These are phyloP conservation scores for Erpobdella octoculata DNA, from an alignment of 2,888 invertebrate species.

Conservation along the genomic window DNA sequence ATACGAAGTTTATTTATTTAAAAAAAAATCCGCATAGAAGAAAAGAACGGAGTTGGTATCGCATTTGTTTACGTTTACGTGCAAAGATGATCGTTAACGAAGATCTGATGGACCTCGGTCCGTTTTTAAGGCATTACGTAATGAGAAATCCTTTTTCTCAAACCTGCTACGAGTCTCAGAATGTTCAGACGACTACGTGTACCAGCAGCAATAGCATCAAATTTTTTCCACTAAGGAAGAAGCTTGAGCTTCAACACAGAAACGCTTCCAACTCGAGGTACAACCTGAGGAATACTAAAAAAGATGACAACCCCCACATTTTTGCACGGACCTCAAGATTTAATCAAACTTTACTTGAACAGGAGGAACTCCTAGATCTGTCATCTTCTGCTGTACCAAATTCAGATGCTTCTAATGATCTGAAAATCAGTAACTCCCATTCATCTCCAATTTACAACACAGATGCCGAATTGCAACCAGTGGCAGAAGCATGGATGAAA, in stretches of 20 bases:
- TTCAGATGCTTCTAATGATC: neutral
- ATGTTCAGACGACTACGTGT: neutral
- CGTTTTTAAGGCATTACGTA: slow-evolving; percentile 37
- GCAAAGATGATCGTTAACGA: slow-evolving; percentile 26
- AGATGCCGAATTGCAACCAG: no score
- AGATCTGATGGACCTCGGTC: slow-evolving; percentile 38
- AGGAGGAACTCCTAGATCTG: neutral
- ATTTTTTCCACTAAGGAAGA: no score
- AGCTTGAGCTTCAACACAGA: no score
- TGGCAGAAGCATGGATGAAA: neutral
- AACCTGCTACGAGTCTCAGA: neutral
- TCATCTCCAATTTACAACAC: no score
- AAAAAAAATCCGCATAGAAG: neutral
- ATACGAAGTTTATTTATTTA: slow-evolving; percentile 3
- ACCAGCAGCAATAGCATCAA: no score
- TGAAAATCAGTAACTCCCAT: no score
- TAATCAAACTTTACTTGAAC: no score
- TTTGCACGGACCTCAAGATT: neutral
- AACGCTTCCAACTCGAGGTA: neutral
- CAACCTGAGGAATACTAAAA: neutral
- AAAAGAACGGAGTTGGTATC: no score
- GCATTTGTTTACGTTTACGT: no score
- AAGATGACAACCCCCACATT: neutral
- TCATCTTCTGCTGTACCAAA: neutral
- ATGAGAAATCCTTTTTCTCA: slow-evolving; percentile 36